Evolutionary conservation across 2,797 vertebrate genomes (phyloP).

Genomic region (Petrocephalus schoutedeni): DNA sequence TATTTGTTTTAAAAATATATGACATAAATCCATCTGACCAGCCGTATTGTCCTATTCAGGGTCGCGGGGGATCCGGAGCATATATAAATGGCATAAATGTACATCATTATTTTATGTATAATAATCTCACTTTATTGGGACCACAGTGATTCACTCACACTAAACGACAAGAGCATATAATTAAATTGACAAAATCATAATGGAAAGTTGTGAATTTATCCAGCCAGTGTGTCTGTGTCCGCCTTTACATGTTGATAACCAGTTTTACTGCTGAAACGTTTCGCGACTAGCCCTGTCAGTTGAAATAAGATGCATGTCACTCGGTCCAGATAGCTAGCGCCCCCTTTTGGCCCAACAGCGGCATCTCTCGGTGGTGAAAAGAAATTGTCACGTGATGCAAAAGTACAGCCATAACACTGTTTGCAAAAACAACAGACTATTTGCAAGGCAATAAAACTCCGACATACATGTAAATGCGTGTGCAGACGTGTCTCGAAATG

Average conservation of each 20-base stretch:
- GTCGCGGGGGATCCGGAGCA: no score
- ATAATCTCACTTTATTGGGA: background rate
- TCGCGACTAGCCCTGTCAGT: background rate
- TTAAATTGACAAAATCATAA: background rate
- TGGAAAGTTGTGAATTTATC: background rate
- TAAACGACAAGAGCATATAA: background rate
- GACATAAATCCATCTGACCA: no score
- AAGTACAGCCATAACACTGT: no score
- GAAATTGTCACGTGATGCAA: background rate
- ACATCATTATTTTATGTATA: background rate
- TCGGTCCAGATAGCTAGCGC: background rate
- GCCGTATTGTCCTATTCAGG: no score
- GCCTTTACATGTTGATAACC: background rate
- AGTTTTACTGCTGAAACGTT: background rate
- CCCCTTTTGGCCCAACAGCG: constrained; percentile 5
- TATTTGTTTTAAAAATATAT: background rate
- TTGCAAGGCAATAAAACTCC: no score
- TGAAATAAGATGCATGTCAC: background rate
- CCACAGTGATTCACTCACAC: background rate
- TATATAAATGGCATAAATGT: background rate
- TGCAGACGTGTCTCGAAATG: no score
- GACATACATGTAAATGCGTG: no score
- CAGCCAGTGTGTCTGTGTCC: background rate
- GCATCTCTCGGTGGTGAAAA: background rate
- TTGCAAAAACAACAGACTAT: no score